A percentile compares a stretch with the other conserved stretches of the same genome.
Evolutionary conservation across 2,797 vertebrate species (phyloP).

Genomic region (Serranus cabrilla): DNA sequence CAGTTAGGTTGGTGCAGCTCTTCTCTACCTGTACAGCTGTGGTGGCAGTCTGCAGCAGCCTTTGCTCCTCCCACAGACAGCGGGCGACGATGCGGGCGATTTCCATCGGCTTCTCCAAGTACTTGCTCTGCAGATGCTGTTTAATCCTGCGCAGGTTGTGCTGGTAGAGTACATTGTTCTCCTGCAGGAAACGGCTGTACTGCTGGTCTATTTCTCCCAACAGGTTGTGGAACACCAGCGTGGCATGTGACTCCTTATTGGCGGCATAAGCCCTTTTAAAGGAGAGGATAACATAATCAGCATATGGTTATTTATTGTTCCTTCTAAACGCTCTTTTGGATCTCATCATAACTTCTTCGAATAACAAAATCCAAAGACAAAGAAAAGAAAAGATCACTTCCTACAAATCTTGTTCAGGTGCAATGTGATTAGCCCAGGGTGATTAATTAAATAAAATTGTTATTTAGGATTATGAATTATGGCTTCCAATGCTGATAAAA

Average conservation of each 20-base stretch:
- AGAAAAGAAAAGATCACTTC: too few species aligned
- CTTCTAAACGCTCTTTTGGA: too few species aligned
- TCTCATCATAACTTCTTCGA: too few species aligned
- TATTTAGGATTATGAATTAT: too few species aligned
- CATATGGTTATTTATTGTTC: not conserved
- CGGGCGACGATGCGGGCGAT: conserved; percentile 97
- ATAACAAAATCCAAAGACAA: too few species aligned
- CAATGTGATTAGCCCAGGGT: too few species aligned
- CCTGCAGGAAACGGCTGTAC: conserved; percentile 98
- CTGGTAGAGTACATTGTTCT: conserved; percentile 98
- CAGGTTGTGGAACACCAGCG: conserved; percentile 98
- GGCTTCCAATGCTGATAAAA: too few species aligned
- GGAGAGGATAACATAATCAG: not conserved
- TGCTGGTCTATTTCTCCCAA: conserved; percentile 99
- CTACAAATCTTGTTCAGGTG: too few species aligned
- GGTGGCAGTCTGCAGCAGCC: conserved; percentile 95
- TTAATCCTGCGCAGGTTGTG: conserved; percentile 98
- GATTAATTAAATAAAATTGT: too few species aligned
- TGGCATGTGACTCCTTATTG: conserved; percentile 97
- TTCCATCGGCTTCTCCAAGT: conserved; percentile 98
- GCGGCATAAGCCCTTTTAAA: conserved; percentile 91
- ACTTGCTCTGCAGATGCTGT: conserved; percentile 98
- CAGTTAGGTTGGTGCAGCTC: not conserved
- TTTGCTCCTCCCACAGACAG: conserved; percentile 97
- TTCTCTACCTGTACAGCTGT: conserved; percentile 90